Evolutionary conservation across 1,140 invertebrate species (phyloP).

Genomic region (Drosophila repleta): DNA sequence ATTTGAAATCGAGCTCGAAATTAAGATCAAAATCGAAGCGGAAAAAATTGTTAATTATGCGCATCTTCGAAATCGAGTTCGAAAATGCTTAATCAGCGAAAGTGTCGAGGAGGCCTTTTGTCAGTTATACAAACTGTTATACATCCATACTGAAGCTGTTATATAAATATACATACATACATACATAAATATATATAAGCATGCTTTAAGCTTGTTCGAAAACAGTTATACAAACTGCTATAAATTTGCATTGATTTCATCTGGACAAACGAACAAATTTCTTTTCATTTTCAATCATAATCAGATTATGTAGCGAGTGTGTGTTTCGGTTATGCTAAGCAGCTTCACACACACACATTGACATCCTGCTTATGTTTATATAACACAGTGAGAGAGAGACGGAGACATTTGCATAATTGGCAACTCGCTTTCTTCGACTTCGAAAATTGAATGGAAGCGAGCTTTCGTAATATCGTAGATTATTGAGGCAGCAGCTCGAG

Average conservation of each 20-base stretch:
- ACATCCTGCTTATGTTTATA: slow-evolving; percentile 66
- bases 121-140: background rate
- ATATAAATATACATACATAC: too few relatives aligned
- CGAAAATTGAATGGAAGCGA: slow-evolving; percentile 11
- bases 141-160: too few relatives aligned
- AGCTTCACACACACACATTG: slow-evolving; percentile 31
- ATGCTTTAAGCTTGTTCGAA: too few relatives aligned
- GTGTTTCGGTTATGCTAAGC: slow-evolving; percentile 58
- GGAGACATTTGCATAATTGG: slow-evolving; percentile 63
- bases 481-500: background rate
- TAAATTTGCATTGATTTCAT: too few relatives aligned
- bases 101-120: slow-evolving; percentile 42
- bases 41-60: slow-evolving; percentile 69
- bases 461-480: slow-evolving; percentile 3
- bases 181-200: slow-evolving; percentile 3
- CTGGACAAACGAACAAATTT: slow-evolving; percentile 36
- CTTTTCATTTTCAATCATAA: slow-evolving; percentile 27
- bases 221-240: too few relatives aligned
- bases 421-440: slow-evolving; percentile 28
- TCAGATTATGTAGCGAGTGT: slow-evolving; percentile 56
- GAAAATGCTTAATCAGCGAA: slow-evolving; percentile 49
- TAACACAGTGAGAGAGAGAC: slow-evolving; percentile 35
- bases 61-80: background rate
- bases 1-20: slow-evolving; percentile 23
- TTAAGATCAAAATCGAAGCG: slow-evolving; percentile 37